Base-by-base conservation (phyloP, 92 coral and sea anemone species). In the Palythoa grandiflora region DNA sequence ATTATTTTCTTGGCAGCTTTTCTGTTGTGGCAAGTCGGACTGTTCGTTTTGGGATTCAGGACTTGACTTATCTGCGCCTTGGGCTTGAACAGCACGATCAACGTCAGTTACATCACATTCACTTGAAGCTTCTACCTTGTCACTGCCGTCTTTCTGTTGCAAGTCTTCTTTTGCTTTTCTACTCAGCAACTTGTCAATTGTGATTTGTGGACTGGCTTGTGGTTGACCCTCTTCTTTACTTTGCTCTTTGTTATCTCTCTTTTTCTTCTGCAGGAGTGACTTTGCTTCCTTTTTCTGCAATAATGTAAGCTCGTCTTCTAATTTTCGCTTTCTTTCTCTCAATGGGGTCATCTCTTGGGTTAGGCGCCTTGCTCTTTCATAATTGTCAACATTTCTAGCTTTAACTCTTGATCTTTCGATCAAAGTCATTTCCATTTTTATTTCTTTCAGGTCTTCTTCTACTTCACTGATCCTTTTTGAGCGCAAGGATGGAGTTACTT, bases 361-460 rank as follows among this genome's bases (percentile, higher is more conserved):
- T 12, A 89, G 74, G 50, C 85, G 80, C 71, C 79, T 83, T 20
- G 90, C 94, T 36, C 90, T 77, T 38, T 89, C 92, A 85, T 84
- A 76, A 76, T 89, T 83, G 68, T 89, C 55, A 13, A 73, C 75
- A 73, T 89, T 89, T 44, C 88, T 68, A 4, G 87, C 92, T 78
- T 91, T 88, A 47, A 61, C 39, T 84, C 94, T 77, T 53, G 87
- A 79, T 75, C 74, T 87, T 40, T 87, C 88, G 36, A 90, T 40
- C 73, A 87, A 71, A 17, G 87, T 19, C 79, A 92, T 72, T 86
- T 92, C 89, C 61, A 52, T 53, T 74, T 76, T 84, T 38, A 89
- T 52, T 84, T 89, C 92, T 89, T 84, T 76, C 88, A 92, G 83
- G 48, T 92, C 94, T 86, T 90, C 93, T 79, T 76, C 75, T 55